Conservation (phyloP, 2,888 invertebrate species). For the Junonia oenone region DNA sequence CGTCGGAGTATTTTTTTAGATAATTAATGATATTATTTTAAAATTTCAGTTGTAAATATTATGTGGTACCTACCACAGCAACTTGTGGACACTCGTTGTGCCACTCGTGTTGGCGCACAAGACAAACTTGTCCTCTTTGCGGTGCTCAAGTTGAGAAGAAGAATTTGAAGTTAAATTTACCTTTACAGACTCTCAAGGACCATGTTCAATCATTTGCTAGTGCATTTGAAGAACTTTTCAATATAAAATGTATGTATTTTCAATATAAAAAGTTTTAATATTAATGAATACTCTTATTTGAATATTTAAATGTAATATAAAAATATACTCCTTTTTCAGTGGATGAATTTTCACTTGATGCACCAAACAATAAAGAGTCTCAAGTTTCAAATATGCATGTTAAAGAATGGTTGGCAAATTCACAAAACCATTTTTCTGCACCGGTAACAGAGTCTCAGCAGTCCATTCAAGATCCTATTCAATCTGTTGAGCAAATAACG, state of each 20-base stretch:
- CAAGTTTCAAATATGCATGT: conserved; percentile 56
- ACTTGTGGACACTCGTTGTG: conserved; percentile 62
- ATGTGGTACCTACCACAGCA: conserved; percentile 53
- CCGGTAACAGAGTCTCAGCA: conserved; percentile 43
- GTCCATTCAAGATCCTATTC: conserved; percentile 41
- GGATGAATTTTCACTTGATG: conserved; percentile 46
- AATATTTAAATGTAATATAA: conserved; percentile 1
- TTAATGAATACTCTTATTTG: not conserved
- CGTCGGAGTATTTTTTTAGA: not conserved
- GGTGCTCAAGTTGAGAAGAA: conserved; percentile 41
- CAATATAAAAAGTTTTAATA: conserved; percentile 38
- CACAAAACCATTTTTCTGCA: conserved; percentile 65
- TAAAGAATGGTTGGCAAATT: conserved; percentile 60
- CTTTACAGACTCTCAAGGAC: conserved; percentile 46
- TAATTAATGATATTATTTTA: no score
- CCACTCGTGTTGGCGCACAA: conserved; percentile 55
- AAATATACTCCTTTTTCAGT: conserved; percentile 51
- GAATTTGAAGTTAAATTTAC: conserved; percentile 45
- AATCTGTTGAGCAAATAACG: conserved; percentile 40
- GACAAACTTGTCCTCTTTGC: conserved; percentile 51
- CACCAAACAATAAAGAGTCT: conserved; percentile 35
- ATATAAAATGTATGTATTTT: conserved; percentile 58
- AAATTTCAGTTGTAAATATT: conserved; percentile 61
- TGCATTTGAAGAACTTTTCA: conserved; percentile 54
- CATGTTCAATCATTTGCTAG: conserved; percentile 32